A percentile compares a stretch with the other conserved stretches of the same genome.
These are phyloP conservation scores for Champsocephalus gunnari DNA, from an alignment of 2,797 vertebrate species.

Conservation along the genomic window DNA sequence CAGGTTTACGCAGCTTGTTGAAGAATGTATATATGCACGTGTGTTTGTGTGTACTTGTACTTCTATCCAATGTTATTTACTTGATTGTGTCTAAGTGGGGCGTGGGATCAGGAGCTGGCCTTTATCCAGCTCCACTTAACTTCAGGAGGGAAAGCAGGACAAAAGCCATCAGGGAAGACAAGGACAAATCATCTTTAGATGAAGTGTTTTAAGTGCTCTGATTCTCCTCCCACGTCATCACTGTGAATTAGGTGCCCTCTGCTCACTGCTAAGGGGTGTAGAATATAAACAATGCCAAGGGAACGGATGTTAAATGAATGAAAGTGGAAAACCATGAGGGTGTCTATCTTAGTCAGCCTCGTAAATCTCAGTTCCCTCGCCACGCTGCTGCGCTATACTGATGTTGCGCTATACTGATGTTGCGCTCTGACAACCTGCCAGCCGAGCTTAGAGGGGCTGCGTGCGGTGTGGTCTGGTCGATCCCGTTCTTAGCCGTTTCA, in stretches of 20 bases:
- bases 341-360: conserved; percentile 75
- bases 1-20: conserved; percentile 2
- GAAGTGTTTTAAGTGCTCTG: conserved; percentile 84
- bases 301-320: conserved; percentile 76
- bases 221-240: conserved; percentile 74
- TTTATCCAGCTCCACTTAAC: conserved; percentile 81
- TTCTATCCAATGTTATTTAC: conserved; percentile 68
- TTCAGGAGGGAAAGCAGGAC: conserved; percentile 77
- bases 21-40: conserved; percentile 9
- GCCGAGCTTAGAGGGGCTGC: conserved; percentile 51
- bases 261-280: conserved; percentile 62
- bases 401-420: conserved; percentile 51
- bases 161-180: conserved; percentile 82
- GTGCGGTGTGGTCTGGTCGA: conserved; percentile 54
- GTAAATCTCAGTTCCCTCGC: conserved; percentile 73
- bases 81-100: conserved; percentile 80
- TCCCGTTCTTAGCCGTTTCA: conserved; percentile 48
- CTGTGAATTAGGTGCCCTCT: conserved; percentile 82
- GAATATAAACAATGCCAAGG: conserved; percentile 79
- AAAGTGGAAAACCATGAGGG: conserved; percentile 84
- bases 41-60: conserved; percentile 26
- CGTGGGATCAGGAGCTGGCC: conserved; percentile 76
- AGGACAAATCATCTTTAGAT: conserved; percentile 87
- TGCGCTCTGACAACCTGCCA: conserved; percentile 68
- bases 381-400: conserved; percentile 29